Evolutionary conservation across 2,113 vertebrate species (phyloP).

Genomic region (Larimichthys polyactis): DNA sequence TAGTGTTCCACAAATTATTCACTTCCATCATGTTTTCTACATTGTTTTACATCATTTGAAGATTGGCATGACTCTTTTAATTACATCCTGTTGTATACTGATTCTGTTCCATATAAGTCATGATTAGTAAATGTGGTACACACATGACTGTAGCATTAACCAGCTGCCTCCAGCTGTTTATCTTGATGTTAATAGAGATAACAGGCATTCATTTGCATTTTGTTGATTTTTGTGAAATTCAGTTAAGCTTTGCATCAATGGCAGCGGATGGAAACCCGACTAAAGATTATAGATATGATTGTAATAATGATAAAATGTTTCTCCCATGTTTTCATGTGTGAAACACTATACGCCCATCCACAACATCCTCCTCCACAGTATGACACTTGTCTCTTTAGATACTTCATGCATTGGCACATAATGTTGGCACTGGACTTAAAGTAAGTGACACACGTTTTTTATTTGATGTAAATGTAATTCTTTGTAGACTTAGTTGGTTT

Average conservation of each 20-base stretch:
- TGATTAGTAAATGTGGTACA: background rate
- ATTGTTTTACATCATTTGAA: background rate
- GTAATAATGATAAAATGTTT: too few relatives aligned
- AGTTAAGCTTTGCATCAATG: background rate
- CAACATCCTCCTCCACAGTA: too few relatives aligned
- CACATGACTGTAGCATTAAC: background rate
- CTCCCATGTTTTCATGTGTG: too few relatives aligned
- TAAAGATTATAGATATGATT: background rate
- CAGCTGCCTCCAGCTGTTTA: background rate
- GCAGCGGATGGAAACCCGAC: too few relatives aligned
- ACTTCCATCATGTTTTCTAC: background rate
- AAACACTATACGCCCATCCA: too few relatives aligned
- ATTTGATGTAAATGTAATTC: background rate
- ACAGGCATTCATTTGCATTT: background rate
- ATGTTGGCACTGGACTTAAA: background rate
- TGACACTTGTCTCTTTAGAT: too few relatives aligned
- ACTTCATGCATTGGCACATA: background rate
- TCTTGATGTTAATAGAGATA: background rate
- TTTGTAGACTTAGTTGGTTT: background rate
- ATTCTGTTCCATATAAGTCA: too few relatives aligned
- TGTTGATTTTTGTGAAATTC: background rate
- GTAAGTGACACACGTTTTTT: background rate
- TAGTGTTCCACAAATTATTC: too few relatives aligned
- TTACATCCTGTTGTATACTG: background rate
- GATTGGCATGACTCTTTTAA: background rate